Percentiles rank a stretch among this genome's conserved stretches.
Evolutionary conservation across 1,140 invertebrate genomes (phyloP).

Genomic region (Drosophila sproati): DNA sequence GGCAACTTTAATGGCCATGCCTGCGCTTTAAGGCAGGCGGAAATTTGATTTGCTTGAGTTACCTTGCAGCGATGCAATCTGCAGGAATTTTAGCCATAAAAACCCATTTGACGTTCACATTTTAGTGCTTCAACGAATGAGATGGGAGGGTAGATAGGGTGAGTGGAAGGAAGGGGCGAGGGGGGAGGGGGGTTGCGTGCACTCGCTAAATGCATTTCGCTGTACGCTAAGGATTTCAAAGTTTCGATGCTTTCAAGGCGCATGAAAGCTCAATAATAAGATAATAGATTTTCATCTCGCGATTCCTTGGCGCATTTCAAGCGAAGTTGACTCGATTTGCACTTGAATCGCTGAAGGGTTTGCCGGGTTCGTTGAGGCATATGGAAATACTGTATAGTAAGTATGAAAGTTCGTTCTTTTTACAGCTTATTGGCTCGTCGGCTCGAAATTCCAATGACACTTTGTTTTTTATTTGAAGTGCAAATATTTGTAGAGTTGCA

Average conservation of each 20-base stretch:
- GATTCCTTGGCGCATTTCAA: constrained; percentile 57
- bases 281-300: constrained; percentile 54
- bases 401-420: constrained; percentile 9
- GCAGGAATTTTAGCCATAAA: constrained; percentile 26
- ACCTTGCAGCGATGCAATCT: constrained; percentile 16
- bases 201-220: constrained; percentile 56
- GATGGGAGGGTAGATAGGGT: background rate
- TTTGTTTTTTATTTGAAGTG: constrained; percentile 3
- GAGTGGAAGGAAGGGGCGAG: no score
- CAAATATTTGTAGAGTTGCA: constrained; percentile 44
- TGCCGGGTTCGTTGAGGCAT: background rate
- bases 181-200: no score
- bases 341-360: constrained; percentile 41
- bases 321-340: constrained; percentile 65
- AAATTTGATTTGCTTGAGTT: constrained; percentile 69
- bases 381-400: background rate
- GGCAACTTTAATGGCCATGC: constrained; percentile 58
- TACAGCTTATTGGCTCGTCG: constrained; percentile 33
- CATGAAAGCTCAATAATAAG: constrained; percentile 71
- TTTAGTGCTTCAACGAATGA: constrained; percentile 28
- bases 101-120: constrained; percentile 48
- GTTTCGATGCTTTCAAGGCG: constrained; percentile 47
- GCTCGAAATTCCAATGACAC: constrained; percentile 27
- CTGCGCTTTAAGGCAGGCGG: constrained; percentile 37
- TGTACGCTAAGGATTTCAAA: constrained; percentile 51